Conservation (phyloP, 2,888 invertebrate species). For the Latrodectus hesperus region DNA sequence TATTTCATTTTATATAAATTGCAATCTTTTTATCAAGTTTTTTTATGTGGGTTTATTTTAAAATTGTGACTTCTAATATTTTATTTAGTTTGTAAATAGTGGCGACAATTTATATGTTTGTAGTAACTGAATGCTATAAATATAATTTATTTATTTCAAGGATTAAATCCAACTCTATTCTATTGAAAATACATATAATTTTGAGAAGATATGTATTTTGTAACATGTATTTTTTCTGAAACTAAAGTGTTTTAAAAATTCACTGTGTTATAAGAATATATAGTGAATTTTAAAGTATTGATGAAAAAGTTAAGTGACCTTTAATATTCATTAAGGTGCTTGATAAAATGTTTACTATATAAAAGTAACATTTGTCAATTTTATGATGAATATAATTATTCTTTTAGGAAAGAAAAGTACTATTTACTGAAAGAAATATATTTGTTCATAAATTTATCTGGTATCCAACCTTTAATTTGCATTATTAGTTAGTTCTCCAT, state of each 20-base stretch:
- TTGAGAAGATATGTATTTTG: too few relatives aligned
- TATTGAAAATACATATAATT: too few relatives aligned
- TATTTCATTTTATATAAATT: conserved; percentile 31
- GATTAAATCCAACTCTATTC: neutral
- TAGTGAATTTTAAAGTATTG: neutral
- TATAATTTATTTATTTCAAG: neutral
- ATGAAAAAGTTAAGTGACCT: conserved; percentile 9
- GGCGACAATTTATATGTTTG: neutral
- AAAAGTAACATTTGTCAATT: neutral
- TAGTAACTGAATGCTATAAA: neutral
- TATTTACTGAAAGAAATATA: too few relatives aligned
- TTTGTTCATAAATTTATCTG: too few relatives aligned
- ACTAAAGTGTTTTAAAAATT: too few relatives aligned
- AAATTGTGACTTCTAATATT: neutral
- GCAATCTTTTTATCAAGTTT: neutral
- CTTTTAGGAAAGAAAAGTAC: too few relatives aligned
- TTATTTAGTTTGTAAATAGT: too few relatives aligned
- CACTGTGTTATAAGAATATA: too few relatives aligned
- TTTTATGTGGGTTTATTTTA: neutral
- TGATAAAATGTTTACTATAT: conserved; percentile 22
- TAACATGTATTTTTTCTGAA: too few relatives aligned
- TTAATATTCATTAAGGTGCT: conserved; percentile 61
- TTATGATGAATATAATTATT: too few relatives aligned
- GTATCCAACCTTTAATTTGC: too few relatives aligned
- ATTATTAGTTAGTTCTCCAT: too few relatives aligned